Conservation (phyloP, 2,797 vertebrate species). For the Lithobates sylvaticus region DNA sequence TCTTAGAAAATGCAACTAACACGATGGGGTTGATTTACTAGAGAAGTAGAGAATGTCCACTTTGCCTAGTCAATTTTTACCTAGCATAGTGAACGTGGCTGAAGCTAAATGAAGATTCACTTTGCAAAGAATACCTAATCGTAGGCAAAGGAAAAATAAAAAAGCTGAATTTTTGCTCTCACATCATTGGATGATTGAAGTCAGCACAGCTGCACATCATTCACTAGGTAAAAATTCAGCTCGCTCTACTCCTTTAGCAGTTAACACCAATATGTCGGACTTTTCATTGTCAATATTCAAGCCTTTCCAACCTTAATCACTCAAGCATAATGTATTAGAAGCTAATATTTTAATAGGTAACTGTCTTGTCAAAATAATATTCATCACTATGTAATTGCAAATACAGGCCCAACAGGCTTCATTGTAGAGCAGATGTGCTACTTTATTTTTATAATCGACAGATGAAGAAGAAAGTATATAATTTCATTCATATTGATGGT, state of each 20-base stretch:
- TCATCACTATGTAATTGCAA: neutral
- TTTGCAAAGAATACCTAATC: neutral
- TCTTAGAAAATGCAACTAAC: conserved; percentile 4
- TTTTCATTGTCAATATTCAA: neutral
- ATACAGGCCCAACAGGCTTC: neutral
- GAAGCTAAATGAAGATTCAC: too few relatives aligned
- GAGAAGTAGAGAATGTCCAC: too few relatives aligned
- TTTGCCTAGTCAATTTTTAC: too few relatives aligned
- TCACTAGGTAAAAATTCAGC: neutral
- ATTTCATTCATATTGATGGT: conserved; percentile 2
- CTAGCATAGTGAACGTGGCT: too few relatives aligned
- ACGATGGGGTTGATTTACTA: neutral
- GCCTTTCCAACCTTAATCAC: neutral
- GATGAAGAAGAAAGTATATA: neutral
- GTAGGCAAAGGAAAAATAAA: neutral
- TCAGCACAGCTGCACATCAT: neutral
- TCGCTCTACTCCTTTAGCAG: neutral
- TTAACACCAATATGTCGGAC: neutral
- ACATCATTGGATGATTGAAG: neutral
- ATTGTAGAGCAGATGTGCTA: neutral
- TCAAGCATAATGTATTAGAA: neutral
- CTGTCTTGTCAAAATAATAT: neutral
- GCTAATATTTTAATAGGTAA: neutral
- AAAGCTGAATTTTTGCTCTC: neutral
- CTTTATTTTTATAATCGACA: neutral